phyloP scores from a whole-genome alignment of 2,113 vertebrate genomes.

The Lichenostomus cassidix region DNA sequence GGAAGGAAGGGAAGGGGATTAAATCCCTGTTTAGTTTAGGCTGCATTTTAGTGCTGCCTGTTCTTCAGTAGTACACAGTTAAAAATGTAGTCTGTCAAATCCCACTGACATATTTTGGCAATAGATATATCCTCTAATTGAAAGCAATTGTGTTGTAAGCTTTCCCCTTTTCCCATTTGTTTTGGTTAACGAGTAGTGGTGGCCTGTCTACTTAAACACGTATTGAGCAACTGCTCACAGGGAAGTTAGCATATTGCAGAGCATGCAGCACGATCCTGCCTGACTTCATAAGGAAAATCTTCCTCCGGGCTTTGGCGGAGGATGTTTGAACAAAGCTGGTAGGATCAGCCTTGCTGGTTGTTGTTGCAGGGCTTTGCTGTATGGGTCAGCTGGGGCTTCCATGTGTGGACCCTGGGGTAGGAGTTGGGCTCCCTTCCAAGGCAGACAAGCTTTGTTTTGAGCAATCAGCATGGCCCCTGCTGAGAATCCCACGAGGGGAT shows the following conservation, averaged over 20 bases:
- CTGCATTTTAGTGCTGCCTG: neutral
- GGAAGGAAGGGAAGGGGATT: neutral
- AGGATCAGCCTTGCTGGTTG: neutral
- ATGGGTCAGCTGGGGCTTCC: neutral
- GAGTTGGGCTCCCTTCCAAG: neutral
- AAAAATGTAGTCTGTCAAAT: conserved; percentile 40
- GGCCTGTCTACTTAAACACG: conserved; percentile 7
- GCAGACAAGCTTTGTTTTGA: conserved; percentile 9
- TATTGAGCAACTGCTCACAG: conserved; percentile 17
- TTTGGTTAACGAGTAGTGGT: conserved; percentile 3
- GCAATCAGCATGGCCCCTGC: neutral
- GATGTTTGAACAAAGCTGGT: neutral
- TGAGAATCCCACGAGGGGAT: neutral
- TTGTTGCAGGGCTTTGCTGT: neutral
- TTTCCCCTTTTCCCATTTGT: conserved; percentile 28
- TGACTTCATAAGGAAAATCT: neutral
- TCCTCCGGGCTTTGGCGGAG: neutral
- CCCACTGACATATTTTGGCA: conserved; percentile 31
- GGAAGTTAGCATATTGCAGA: neutral
- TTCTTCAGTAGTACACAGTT: conserved; percentile 16
- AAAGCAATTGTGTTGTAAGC: conserved; percentile 47
- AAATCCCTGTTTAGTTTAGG: conserved; percentile 14
- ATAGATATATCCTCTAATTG: conserved; percentile 45
- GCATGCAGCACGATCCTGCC: neutral
- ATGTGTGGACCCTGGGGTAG: neutral